A percentile compares a stretch with the other conserved stretches of the same genome.
Conservation (phyloP, 2,888 invertebrate species). For the Lithosia quadra region DNA sequence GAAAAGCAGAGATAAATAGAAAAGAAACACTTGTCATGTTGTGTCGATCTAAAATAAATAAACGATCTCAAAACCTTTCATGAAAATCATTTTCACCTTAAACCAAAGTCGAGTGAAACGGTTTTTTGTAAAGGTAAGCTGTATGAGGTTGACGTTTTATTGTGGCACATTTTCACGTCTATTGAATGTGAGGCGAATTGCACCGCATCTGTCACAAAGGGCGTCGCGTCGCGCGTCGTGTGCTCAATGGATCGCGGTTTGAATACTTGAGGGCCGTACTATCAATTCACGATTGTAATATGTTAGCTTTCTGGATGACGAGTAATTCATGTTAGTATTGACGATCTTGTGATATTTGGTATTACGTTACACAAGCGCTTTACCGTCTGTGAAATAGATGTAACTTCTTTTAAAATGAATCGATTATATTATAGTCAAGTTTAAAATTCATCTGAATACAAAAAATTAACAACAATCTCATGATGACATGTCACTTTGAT, state of each 20-base stretch:
- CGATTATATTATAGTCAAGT: too few relatives aligned
- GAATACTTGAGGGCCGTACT: conserved; percentile 29
- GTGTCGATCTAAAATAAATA: too few relatives aligned
- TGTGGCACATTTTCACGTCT: conserved; percentile 51
- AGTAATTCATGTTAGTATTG: not conserved
- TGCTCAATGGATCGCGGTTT: conserved; percentile 35
- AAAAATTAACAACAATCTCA: too few relatives aligned
- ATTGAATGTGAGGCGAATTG: conserved; percentile 56
- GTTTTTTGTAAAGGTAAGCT: not conserved
- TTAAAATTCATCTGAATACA: too few relatives aligned
- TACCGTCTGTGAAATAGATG: too few relatives aligned
- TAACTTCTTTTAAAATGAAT: too few relatives aligned
- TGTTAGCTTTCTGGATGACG: not conserved
- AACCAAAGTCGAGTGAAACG: not conserved
- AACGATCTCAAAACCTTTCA: too few relatives aligned
- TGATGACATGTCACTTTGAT: too few relatives aligned
- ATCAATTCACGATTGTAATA: conserved; percentile 28
- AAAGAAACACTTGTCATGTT: too few relatives aligned
- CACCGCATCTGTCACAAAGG: conserved; percentile 64
- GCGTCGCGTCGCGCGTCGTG: conserved; percentile 28
- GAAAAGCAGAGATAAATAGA: too few relatives aligned
- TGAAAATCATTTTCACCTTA: conserved; percentile 2
- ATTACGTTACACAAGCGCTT: too few relatives aligned
- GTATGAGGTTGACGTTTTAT: conserved; percentile 42
- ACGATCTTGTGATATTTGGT: too few relatives aligned